Base-by-base conservation (phyloP, 1,140 invertebrate genomes). In the Ips typographus region DNA sequence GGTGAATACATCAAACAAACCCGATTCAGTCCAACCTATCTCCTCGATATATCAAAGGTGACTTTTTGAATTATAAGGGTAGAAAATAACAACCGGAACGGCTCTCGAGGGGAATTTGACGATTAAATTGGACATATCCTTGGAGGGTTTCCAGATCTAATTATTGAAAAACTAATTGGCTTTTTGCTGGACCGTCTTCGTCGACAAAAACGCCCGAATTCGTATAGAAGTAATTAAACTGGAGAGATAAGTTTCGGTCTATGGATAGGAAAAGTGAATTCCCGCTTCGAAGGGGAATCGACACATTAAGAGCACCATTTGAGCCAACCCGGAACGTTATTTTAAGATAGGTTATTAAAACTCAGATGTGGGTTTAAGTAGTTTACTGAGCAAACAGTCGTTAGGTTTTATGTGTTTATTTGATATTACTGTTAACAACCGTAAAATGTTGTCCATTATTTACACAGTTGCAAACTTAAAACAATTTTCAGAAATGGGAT, bases 91-190 rank as follows among this genome's bases (percentile, higher is more conserved):
- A 66, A 52, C 57, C 47, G 57, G 57, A 68, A 60, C 56, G 38
- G 39, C n/a, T 52, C 65, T 60, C 65, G n/a, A 8, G 65, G 65
- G 65, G 36, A 68, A 52, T 68, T 60, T 68, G 65, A 52, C 65
- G 56, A 68, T 68, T 68, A 60, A 60, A 68, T 68, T 61, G 65
- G 65, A 59, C 44, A 66, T 22, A 60, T 68, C 58, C 49, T 60
- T 40, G 65, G 57, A 42, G 56, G 53, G 56, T 60, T 68, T 65
- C 40, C 64, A 49, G 58, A 68, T 68, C 57, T 68, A 68, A 68
- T 68, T 68, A 68, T 60, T 60, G 65, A 60, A 68, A 68, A 68
- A 60, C 56, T 68, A 68, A 68, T 68, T 68, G 65, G 56, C 44
- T 68, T 68, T 66, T 66, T 66, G 52, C 8, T 43, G 40, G 40